Conservation (phyloP, 30 jellyfish, hydroid and myxozoan genomes). For the Cassiopea andromeda region DNA sequence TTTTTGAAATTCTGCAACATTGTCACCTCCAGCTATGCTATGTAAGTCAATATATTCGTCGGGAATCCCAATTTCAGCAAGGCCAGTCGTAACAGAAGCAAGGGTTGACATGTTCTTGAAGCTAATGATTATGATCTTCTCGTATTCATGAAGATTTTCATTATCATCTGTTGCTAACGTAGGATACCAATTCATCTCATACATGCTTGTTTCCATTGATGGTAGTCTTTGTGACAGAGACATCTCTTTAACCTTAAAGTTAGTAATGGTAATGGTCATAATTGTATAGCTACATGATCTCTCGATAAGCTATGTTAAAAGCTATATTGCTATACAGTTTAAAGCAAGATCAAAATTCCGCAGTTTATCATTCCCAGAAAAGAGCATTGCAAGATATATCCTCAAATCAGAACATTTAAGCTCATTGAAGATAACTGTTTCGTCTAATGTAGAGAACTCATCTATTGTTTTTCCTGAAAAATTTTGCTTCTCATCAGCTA, state of each 20-base stretch:
- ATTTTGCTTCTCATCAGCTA: too few relatives aligned
- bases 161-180: not conserved
- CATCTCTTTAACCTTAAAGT: constrained; percentile 62
- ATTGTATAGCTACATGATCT: too few relatives aligned
- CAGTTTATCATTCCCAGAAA: too few relatives aligned
- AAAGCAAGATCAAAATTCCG: too few relatives aligned
- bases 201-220: constrained; percentile 45
- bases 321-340: too few relatives aligned
- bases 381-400: too few relatives aligned
- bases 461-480: too few relatives aligned
- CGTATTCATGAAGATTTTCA: not conserved
- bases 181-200: constrained; percentile 64
- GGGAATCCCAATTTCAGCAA: constrained; percentile 16
- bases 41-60: not conserved
- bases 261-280: too few relatives aligned
- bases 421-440: too few relatives aligned
- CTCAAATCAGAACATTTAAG: too few relatives aligned
- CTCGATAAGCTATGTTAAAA: too few relatives aligned
- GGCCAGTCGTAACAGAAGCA: not conserved
- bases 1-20: constrained; percentile 15
- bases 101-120: constrained; percentile 11
- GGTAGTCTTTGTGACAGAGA: constrained; percentile 51
- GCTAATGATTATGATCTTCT: constrained; percentile 46
- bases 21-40: constrained; percentile 27
- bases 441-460: too few relatives aligned